Evolutionary conservation across 2,797 vertebrate species (phyloP).

Genomic region (Arnoldichthys spilopterus): DNA sequence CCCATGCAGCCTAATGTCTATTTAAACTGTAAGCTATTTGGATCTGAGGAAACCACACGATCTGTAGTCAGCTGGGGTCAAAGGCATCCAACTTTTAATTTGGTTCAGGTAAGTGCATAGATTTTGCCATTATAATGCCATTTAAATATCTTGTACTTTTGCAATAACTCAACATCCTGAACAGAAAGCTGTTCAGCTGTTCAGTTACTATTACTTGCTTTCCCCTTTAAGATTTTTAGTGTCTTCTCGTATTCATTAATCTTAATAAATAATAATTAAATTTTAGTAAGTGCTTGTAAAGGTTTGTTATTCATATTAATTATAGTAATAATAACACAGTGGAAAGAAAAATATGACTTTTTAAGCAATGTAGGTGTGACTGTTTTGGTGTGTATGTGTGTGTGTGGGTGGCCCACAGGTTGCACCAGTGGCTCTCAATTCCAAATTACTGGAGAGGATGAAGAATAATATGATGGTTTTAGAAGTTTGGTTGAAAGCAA

Average conservation of each 20-base stretch:
- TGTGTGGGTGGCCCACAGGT: slow-evolving; percentile 75
- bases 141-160: background rate
- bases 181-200: background rate
- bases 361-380: background rate
- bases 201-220: no score
- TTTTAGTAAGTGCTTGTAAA: no score
- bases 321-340: no score
- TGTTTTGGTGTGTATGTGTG: slow-evolving; percentile 12
- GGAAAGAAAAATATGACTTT: background rate
- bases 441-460: slow-evolving; percentile 85
- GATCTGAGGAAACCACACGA: slow-evolving; percentile 82
- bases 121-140: background rate
- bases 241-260: no score
- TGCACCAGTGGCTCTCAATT: slow-evolving; percentile 85
- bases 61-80: slow-evolving; percentile 88
- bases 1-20: slow-evolving; percentile 82
- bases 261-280: no score
- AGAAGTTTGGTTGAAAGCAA: slow-evolving; percentile 90
- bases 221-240: no score
- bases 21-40: slow-evolving; percentile 91
- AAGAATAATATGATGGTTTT: slow-evolving; percentile 95
- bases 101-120: slow-evolving; percentile 83
- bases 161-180: no score
- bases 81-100: slow-evolving; percentile 83
- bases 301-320: no score